Percentiles rank a stretch among this genome's conserved stretches.
Conservation (phyloP, 2,888 invertebrate species). For the Halictus ligatus region DNA sequence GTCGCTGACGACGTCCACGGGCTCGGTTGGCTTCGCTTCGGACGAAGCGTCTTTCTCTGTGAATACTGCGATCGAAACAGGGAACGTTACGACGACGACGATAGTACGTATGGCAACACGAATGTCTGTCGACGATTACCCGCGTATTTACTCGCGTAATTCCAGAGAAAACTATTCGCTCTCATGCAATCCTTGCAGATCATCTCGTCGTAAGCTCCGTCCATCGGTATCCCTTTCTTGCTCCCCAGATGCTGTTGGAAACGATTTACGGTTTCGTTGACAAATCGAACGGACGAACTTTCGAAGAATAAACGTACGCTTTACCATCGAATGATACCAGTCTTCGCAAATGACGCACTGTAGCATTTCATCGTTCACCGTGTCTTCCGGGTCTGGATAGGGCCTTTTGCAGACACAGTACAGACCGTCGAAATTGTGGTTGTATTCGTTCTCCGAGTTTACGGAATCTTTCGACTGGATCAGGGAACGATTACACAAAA, state of each 20-base stretch:
- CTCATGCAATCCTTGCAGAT: constrained; percentile 92
- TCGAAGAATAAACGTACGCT: background rate
- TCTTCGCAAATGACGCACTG: constrained; percentile 99
- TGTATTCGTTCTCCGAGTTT: constrained; percentile 92
- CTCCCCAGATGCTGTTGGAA: constrained; percentile 88
- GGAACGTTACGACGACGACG: background rate
- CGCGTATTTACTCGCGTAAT: constrained; percentile 86
- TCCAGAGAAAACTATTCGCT: constrained; percentile 90
- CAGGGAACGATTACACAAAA: background rate
- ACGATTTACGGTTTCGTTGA: background rate
- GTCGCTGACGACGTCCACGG: constrained; percentile 67
- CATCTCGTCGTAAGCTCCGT: constrained; percentile 90
- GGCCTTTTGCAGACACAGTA: constrained; percentile 97
- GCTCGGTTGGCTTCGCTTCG: constrained; percentile 53
- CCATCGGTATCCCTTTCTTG: constrained; percentile 86
- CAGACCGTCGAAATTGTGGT: constrained; percentile 96
- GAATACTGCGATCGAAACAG: background rate
- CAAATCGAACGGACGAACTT: constrained; percentile 10
- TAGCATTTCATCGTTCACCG: constrained; percentile 95
- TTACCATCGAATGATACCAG: constrained; percentile 94
- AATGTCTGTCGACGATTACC: constrained; percentile 66
- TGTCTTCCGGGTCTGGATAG: constrained; percentile 96
- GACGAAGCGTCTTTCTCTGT: background rate
- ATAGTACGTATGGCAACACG: background rate
- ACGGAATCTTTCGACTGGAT: constrained; percentile 86